Percentiles rank a stretch among this genome's conserved stretches.
phyloP scores from a whole-genome alignment of 2,888 invertebrate genomes.

The Andrena trimmerana region DNA sequence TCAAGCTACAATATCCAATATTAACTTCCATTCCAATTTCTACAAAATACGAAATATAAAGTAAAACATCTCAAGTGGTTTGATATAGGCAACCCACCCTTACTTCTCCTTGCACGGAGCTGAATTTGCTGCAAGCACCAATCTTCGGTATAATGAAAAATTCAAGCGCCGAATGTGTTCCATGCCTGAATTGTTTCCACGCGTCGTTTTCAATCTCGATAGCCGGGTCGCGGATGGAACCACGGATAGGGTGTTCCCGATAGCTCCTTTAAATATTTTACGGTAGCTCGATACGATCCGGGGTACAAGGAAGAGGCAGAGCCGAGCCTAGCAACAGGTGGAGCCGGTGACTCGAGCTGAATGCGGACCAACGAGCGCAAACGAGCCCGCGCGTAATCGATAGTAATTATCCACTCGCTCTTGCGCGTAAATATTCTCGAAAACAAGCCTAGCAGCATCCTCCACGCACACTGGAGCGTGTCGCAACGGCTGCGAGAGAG shows the following conservation, averaged over 20 bases:
- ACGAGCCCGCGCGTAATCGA: constrained; percentile 58
- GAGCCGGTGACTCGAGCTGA: constrained; percentile 54
- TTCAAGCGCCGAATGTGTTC: neutral
- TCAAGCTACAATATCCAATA: no score
- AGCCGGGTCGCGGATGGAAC: neutral
- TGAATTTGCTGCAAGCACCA: no score
- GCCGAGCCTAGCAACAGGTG: constrained; percentile 70
- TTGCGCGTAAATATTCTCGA: constrained; percentile 59
- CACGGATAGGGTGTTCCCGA: neutral
- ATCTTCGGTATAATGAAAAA: no score
- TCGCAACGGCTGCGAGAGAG: neutral
- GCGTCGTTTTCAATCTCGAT: neutral
- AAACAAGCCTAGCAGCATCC: constrained; percentile 24
- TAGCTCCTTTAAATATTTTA: neutral
- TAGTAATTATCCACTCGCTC: constrained; percentile 66
- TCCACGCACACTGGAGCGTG: neutral
- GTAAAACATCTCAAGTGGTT: no score
- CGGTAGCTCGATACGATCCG: constrained; percentile 12
- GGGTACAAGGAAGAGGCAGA: constrained; percentile 36
- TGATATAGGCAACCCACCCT: no score
- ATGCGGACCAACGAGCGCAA: constrained; percentile 42
- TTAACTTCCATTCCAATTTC: no score
- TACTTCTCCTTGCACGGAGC: no score
- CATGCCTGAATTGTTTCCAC: neutral
- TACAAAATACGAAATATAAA: no score